A percentile compares a stretch with the other conserved stretches of the same genome.
Conservation (phyloP, 2,888 invertebrate species). For the Diploptera punctata region DNA sequence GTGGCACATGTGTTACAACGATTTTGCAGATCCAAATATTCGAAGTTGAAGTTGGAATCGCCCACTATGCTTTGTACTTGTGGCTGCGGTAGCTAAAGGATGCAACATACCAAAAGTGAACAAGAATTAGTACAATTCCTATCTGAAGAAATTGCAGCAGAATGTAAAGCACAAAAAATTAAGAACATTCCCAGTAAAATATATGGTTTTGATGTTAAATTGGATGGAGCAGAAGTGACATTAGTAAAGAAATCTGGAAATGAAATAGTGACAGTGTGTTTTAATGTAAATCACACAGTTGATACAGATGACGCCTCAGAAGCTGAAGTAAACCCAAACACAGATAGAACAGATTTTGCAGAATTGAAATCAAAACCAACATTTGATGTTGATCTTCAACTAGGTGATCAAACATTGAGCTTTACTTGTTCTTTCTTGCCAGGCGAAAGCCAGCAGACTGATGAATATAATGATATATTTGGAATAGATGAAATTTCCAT, state of each 20-base stretch:
- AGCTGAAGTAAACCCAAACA: slow-evolving; percentile 64
- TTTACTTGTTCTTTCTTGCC: slow-evolving; percentile 83
- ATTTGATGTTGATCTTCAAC: slow-evolving; percentile 86
- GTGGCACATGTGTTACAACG: slow-evolving; percentile 72
- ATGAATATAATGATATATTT: slow-evolving; percentile 85
- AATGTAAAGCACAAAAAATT: slow-evolving; percentile 81
- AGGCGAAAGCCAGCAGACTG: slow-evolving; percentile 65
- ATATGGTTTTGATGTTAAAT: slow-evolving; percentile 80
- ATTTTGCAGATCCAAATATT: slow-evolving; percentile 49
- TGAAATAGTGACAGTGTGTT: too few species aligned
- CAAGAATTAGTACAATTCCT: slow-evolving; percentile 89
- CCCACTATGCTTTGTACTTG: slow-evolving; percentile 71
- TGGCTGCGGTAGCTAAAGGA: slow-evolving; percentile 67
- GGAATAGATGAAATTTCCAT: slow-evolving; percentile 94
- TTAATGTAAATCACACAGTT: slow-evolving; percentile 96
- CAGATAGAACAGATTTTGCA: slow-evolving; percentile 77
- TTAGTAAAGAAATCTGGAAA: slow-evolving; percentile 74
- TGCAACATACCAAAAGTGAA: slow-evolving; percentile 82
- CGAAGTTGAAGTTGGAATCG: slow-evolving; percentile 56
- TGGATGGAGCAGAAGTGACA: slow-evolving; percentile 85
- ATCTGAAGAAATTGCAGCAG: slow-evolving; percentile 91
- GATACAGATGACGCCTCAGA: slow-evolving; percentile 79
- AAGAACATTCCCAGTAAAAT: slow-evolving; percentile 77
- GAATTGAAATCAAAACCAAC: slow-evolving; percentile 92
- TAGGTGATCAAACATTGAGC: slow-evolving; percentile 77